Percentiles rank a stretch among this genome's conserved stretches.
Conservation (phyloP, 2,888 invertebrate species). For the Horisme vitalbata region DNA sequence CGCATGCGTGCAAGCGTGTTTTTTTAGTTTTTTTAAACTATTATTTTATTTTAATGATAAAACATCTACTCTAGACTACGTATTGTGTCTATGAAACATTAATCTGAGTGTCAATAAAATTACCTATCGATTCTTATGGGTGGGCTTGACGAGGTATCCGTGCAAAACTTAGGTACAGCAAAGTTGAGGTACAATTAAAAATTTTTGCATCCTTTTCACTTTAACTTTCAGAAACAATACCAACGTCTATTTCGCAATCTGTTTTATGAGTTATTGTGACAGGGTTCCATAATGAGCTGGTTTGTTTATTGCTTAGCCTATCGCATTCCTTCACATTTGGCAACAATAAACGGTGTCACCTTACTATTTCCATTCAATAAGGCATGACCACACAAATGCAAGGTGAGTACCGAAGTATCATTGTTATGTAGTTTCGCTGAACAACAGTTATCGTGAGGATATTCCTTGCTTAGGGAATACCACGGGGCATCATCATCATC, state of each 20-base stretch:
- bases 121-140: constrained; percentile 29
- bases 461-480: too few relatives aligned
- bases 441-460: too few relatives aligned
- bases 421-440: too few relatives aligned
- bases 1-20: too few relatives aligned
- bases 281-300: constrained; percentile 6
- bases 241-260: not conserved
- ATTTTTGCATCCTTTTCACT: constrained; percentile 17
- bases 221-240: not conserved
- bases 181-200: constrained; percentile 5
- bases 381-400: constrained; percentile 40
- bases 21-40: too few relatives aligned
- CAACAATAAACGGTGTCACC: constrained; percentile 44
- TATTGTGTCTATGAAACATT: constrained; percentile 15
- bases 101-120: constrained; percentile 20
- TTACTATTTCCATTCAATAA: constrained; percentile 50
- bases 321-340: constrained; percentile 56
- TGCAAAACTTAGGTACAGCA: constrained; percentile 21
- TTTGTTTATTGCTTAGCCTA: constrained; percentile 19
- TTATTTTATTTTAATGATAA: too few relatives aligned
- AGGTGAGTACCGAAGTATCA: too few relatives aligned
- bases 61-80: too few relatives aligned
- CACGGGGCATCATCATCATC: too few relatives aligned
- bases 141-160: constrained; percentile 25
- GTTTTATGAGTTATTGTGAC: constrained; percentile 8